phyloP scores from a whole-genome alignment of 2,797 vertebrate species.

The Spea hammondii region DNA sequence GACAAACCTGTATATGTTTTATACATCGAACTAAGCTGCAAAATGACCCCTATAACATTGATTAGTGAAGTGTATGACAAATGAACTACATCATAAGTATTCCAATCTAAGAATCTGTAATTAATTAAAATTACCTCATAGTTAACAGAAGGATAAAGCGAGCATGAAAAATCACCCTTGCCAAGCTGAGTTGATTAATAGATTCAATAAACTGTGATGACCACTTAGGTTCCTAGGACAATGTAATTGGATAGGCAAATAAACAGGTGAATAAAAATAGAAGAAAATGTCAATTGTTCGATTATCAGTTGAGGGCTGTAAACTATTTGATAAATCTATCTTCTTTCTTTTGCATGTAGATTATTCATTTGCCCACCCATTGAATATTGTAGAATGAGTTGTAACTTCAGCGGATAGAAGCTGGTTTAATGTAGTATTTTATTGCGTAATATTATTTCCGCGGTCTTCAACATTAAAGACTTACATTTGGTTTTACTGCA shows the following conservation, averaged over 20 bases:
- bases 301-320: not conserved
- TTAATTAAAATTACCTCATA: constrained; percentile 44
- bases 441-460: too few species aligned
- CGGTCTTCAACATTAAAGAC: too few species aligned
- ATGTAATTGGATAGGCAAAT: not conserved
- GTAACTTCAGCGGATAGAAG: not conserved
- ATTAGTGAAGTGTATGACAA: constrained; percentile 35
- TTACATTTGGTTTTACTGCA: too few species aligned
- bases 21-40: not conserved
- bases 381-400: not conserved
- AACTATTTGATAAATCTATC: not conserved
- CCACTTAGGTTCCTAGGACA: constrained; percentile 32
- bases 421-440: not conserved
- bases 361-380: not conserved
- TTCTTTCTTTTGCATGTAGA: constrained; percentile 1
- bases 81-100: constrained; percentile 36
- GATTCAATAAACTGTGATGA: constrained; percentile 22
- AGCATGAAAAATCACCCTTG: constrained; percentile 23
- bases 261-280: constrained; percentile 32
- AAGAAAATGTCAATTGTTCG: constrained; percentile 6
- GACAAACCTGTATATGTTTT: too few species aligned
- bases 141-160: constrained; percentile 34
- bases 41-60: constrained; percentile 26
- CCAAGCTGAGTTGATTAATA: constrained; percentile 21
- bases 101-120: constrained; percentile 17